Conservation (phyloP, 2,797 vertebrate genomes). For the Notoglanidium macrostoma region DNA sequence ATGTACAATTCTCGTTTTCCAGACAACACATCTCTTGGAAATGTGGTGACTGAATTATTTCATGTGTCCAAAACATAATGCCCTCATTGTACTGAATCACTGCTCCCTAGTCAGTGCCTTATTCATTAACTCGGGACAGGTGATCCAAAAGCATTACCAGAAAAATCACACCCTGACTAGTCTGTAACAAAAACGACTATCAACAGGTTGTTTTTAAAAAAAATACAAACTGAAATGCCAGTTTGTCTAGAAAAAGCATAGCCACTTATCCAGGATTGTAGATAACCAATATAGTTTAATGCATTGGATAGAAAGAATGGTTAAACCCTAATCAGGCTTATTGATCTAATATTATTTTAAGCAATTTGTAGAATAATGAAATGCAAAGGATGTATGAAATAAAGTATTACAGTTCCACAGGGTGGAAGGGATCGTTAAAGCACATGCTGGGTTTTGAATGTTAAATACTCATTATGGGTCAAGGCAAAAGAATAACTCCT, state of each 20-base stretch:
- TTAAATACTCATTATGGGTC: neutral
- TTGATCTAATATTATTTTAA: neutral
- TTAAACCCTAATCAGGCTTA: neutral
- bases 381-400: neutral
- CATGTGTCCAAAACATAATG: conserved; percentile 15
- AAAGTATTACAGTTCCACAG: neutral
- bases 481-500: neutral
- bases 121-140: neutral
- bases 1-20: conserved; percentile 9
- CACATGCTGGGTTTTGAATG: neutral
- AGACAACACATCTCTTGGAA: neutral
- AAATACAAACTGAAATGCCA: too few species aligned
- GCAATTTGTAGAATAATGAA: neutral
- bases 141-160: neutral
- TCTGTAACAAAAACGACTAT: neutral
- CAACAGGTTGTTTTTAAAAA: neutral
- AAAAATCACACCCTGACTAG: neutral
- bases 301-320: neutral
- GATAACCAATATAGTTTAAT: neutral
- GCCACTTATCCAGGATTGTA: neutral
- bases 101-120: neutral
- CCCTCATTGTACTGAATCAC: neutral
- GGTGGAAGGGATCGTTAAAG: neutral
- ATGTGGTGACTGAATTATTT: conserved; percentile 5
- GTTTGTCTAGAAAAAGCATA: neutral